Conservation (phyloP, 2,888 invertebrate species). For the Lymantria monacha region DNA sequence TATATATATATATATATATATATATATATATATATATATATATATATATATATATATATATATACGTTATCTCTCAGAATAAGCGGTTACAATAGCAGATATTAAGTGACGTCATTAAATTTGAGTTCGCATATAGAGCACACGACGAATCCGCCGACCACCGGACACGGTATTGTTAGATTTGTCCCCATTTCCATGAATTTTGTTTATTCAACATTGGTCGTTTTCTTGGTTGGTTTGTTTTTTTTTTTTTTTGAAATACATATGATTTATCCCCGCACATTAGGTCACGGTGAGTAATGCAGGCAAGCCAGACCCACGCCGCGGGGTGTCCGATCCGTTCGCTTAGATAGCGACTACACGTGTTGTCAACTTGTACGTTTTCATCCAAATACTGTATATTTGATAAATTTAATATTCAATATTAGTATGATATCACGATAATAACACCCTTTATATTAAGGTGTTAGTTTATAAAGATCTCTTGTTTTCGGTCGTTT, state of each 20-base stretch:
- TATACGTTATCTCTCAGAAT: too few relatives aligned
- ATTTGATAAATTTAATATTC: slow-evolving; percentile 75
- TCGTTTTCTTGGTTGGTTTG: slow-evolving; percentile 58
- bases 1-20: too few relatives aligned
- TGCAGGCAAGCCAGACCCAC: slow-evolving; percentile 60
- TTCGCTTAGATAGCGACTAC: slow-evolving; percentile 73
- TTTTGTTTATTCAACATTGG: slow-evolving; percentile 77
- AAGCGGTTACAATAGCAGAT: slow-evolving; percentile 4
- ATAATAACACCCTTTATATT: slow-evolving; percentile 66
- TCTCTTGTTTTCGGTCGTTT: slow-evolving; percentile 37
- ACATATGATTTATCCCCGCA: slow-evolving; percentile 76
- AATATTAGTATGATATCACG: slow-evolving; percentile 72
- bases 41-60: too few relatives aligned
- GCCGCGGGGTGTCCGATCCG: slow-evolving; percentile 74
- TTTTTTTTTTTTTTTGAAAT: slow-evolving; percentile 67
- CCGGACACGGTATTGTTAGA: slow-evolving; percentile 68
- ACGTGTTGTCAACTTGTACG: slow-evolving; percentile 81
- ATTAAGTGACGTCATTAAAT: slow-evolving; percentile 39
- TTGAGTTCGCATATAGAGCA: slow-evolving; percentile 53
- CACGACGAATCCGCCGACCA: slow-evolving; percentile 55
- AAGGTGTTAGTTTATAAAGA: slow-evolving; percentile 67
- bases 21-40: too few relatives aligned
- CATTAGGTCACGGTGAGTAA: slow-evolving; percentile 80
- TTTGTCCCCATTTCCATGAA: slow-evolving; percentile 79
- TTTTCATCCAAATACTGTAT: slow-evolving; percentile 77